Evolutionary conservation across 1,140 invertebrate genomes (phyloP).

Genomic region (Mizuhopecten yessoensis): DNA sequence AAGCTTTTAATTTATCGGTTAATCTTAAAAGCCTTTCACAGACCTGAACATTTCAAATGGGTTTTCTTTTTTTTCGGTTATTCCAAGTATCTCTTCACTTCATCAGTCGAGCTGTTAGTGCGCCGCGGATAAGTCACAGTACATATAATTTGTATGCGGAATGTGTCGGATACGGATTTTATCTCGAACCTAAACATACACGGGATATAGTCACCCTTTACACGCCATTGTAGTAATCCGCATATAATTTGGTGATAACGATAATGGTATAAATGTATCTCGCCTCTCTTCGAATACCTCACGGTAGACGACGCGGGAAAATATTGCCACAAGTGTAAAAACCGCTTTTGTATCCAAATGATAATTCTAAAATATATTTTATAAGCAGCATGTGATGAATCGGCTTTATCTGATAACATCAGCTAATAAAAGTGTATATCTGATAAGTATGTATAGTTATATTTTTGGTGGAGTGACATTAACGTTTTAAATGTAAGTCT

Average conservation of each 20-base stretch:
- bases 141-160: slow-evolving; percentile 23
- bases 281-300: background rate
- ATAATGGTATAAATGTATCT: slow-evolving; percentile 7
- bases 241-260: slow-evolving; percentile 12
- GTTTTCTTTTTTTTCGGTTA: slow-evolving; percentile 39
- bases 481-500: slow-evolving; percentile 29
- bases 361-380: slow-evolving; percentile 2
- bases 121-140: background rate
- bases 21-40: slow-evolving; percentile 39
- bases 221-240: slow-evolving; percentile 23
- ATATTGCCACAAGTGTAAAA: background rate
- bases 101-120: slow-evolving; percentile 12
- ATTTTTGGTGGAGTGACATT: background rate
- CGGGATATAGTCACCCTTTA: slow-evolving; percentile 6
- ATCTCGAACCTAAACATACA: background rate
- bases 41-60: slow-evolving; percentile 38
- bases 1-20: slow-evolving; percentile 29
- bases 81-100: slow-evolving; percentile 28
- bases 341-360: background rate
- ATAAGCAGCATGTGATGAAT: background rate
- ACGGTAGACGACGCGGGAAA: slow-evolving; percentile 13
- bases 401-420: background rate
- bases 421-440: slow-evolving; percentile 22
- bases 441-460: background rate
- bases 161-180: slow-evolving; percentile 31